Evolutionary conservation across 2,797 vertebrate species (phyloP), one percentile per base, ranked within the genome.

Genomic region (Phalloptychus januarius): DNA sequence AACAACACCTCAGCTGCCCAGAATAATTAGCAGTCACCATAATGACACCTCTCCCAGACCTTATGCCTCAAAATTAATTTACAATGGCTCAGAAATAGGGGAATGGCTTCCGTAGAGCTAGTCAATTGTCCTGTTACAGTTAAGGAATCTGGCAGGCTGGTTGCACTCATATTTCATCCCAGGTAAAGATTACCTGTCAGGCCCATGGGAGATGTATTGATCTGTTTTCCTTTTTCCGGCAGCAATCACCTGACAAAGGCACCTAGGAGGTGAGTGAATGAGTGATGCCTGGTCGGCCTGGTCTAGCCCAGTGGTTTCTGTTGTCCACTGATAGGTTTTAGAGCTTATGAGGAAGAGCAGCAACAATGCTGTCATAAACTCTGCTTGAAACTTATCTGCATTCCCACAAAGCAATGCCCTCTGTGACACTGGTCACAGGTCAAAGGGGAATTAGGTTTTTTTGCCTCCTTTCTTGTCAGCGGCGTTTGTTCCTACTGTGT

Each of bases 161-260:
- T 94, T 90, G 89, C 89, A 86, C 94, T 96, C 95, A 96, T 96
- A 96, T 95, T 96, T 96, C 95, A 96, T 95, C 93, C 92, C 88
- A 91, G 94, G 95, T 96, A 96, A 96, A 96, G 96, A 96, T 96
- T 96, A 96, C 94, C 95, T 96, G 95, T 96, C 96, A 96, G 93
- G 80, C 93, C 94, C 94, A 94, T 92, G 94, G 95, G 95, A 96
- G 95, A 96, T 96, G 95, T 95, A 96, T 96, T 96, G 95, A 96
- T 96, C 95, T 96, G 95, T 96, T 96, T 96, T 95, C 94, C 94
- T 95, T 96, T 96, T 96, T 96, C 94, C 85, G 86, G 93, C 94
- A 95, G 95, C 95, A 96, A 95, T 96, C 95, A 96, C 95, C 95
- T 96, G 95, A 95, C 95, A 96, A 95, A 95, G 94, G 95, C 95